phyloP scores from a whole-genome alignment of 2,888 invertebrate species.

The Bellardia pandia region DNA sequence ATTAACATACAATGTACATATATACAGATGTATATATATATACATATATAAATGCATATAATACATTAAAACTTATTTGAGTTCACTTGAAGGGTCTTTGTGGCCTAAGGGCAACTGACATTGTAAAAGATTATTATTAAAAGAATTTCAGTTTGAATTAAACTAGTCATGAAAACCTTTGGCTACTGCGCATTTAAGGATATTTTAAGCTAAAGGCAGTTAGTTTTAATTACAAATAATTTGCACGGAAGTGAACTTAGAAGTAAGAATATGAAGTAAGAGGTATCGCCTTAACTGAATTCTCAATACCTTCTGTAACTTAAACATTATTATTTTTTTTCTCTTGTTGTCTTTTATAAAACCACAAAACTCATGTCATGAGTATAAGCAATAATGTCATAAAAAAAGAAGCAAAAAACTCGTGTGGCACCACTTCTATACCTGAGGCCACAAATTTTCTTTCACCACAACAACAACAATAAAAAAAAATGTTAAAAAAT shows the following conservation, averaged over 20 bases:
- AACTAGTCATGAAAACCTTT: not conserved
- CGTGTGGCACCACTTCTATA: slow-evolving; percentile 40
- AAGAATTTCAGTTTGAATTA: not conserved
- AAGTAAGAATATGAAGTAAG: not conserved
- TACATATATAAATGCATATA: not conserved
- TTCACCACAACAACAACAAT: not conserved
- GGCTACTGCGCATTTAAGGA: not conserved
- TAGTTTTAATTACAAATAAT: not conserved
- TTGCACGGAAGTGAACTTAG: not conserved
- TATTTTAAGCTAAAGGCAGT: not conserved
- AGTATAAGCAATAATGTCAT: slow-evolving; percentile 58
- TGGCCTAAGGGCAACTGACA: not conserved
- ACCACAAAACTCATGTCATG: slow-evolving; percentile 53
- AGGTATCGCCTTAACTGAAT: not conserved
- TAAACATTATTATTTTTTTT: not conserved
- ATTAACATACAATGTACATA: not conserved
- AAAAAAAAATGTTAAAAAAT: slow-evolving; percentile 6
- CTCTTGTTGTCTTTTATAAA: not conserved
- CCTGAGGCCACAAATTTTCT: slow-evolving; percentile 53
- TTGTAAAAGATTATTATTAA: not conserved
- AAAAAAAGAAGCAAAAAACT: slow-evolving; percentile 29
- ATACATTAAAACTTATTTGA: not conserved
- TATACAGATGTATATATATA: not conserved
- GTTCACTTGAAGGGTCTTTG: not conserved
- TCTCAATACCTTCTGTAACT: not conserved